phyloP scores from a whole-genome alignment of 1,140 invertebrate species.

The Phymastichus coffea region DNA sequence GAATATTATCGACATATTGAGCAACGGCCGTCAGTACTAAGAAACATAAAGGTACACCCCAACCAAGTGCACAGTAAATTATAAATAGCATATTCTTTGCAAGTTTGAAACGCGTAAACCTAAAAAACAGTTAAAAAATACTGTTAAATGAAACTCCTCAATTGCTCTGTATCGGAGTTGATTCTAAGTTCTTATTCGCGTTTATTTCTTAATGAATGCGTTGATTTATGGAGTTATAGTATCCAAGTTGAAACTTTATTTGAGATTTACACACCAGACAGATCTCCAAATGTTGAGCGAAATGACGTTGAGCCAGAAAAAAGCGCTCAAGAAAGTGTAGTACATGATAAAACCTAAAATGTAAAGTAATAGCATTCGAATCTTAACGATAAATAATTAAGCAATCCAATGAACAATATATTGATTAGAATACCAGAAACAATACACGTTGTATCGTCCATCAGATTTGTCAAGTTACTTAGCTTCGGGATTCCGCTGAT shows the following conservation, averaged over 20 bases:
- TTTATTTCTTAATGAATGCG: no score
- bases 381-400: no score
- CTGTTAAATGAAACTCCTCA: no score
- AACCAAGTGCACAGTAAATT: constrained; percentile 60
- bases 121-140: no score
- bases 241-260: neutral
- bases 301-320: constrained; percentile 69
- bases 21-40: constrained; percentile 54
- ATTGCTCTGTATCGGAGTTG: no score
- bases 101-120: constrained; percentile 46
- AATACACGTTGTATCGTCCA: constrained; percentile 44
- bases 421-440: constrained; percentile 60
- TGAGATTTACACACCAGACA: constrained; percentile 58
- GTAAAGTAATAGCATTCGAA: no score
- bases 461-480: neutral
- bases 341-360: constrained; percentile 62
- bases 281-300: constrained; percentile 65
- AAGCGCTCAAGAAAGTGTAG: constrained; percentile 63
- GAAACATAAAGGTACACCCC: constrained; percentile 59
- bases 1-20: constrained; percentile 50
- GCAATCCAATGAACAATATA: no score
- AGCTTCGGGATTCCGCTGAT: constrained; percentile 4
- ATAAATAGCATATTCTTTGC: constrained; percentile 56
- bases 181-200: no score
- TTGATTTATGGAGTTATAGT: no score